Evolutionary conservation across 2,888 invertebrate genomes (phyloP).

Genomic region (Shargacucullia verbasci): DNA sequence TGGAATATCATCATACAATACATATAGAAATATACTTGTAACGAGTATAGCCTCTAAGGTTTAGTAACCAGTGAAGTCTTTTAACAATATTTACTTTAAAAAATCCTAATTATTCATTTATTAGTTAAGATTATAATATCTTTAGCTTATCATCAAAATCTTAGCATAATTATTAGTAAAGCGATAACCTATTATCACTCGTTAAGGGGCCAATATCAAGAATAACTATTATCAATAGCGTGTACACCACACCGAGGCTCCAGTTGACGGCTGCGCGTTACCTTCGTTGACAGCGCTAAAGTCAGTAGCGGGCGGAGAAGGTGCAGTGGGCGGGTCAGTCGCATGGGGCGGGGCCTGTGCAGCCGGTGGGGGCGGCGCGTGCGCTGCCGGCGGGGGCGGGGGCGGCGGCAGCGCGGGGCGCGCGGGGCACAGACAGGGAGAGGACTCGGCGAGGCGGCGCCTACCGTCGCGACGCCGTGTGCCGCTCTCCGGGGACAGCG

Average conservation of each 20-base stretch:
- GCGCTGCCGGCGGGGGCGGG: conserved; percentile 61
- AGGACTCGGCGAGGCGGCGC: conserved; percentile 76
- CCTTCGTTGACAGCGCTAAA: conserved; percentile 88
- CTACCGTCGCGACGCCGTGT: conserved; percentile 68
- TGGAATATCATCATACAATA: no score
- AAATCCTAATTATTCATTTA: no score
- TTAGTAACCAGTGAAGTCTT: no score
- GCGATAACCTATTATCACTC: conserved; percentile 27
- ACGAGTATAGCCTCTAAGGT: no score
- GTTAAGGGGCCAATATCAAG: conserved; percentile 5
- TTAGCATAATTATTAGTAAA: conserved; percentile 44
- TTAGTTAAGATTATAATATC: background rate
- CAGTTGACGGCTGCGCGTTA: conserved; percentile 81
- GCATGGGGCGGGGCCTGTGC: conserved; percentile 51
- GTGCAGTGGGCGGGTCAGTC: conserved; percentile 34
- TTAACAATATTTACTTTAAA: background rate
- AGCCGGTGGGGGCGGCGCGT: conserved; percentile 51
- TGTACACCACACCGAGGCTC: conserved; percentile 39
- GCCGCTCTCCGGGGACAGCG: conserved; percentile 66
- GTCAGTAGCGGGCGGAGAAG: conserved; percentile 65
- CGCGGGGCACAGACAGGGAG: conserved; percentile 79
- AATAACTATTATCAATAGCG: conserved; percentile 11
- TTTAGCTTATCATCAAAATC: conserved; percentile 19
- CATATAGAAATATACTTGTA: no score
- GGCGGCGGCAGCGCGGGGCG: conserved; percentile 76